phyloP scores from a whole-genome alignment of 2,797 vertebrate species.

The Diglossa cyanea region DNA sequence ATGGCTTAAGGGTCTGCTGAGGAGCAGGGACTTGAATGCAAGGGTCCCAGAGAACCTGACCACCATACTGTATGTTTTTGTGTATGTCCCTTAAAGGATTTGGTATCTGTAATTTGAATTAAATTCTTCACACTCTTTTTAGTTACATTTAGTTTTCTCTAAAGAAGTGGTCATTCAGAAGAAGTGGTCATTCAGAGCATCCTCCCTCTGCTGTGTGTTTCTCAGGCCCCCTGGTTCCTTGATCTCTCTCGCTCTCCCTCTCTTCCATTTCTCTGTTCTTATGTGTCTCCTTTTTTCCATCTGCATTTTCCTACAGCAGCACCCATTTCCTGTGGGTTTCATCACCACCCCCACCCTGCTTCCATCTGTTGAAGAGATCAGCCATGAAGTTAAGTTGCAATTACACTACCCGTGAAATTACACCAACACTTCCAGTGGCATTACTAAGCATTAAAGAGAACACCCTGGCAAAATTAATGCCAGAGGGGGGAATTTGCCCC shows the following conservation, averaged over 20 bases:
- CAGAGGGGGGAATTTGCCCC: neutral
- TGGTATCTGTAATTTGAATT: neutral
- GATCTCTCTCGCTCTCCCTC: neutral
- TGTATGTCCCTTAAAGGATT: neutral
- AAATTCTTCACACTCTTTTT: neutral
- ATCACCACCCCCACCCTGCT: constrained; percentile 64
- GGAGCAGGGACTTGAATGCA: neutral
- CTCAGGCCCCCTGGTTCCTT: neutral
- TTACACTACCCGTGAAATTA: constrained; percentile 48
- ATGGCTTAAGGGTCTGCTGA: neutral
- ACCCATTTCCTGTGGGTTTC: constrained; percentile 70
- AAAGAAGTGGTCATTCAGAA: neutral
- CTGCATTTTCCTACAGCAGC: constrained; percentile 60
- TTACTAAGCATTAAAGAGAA: neutral
- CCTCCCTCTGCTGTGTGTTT: neutral
- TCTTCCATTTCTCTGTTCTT: constrained; percentile 35
- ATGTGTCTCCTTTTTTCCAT: constrained; percentile 52
- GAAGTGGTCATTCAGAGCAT: neutral
- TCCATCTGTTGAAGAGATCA: constrained; percentile 70
- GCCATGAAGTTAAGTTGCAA: constrained; percentile 47
- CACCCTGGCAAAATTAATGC: neutral
- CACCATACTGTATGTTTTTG: neutral
- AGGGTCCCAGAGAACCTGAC: neutral
- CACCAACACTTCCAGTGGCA: constrained; percentile 4
- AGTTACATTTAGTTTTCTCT: neutral